Evolutionary conservation across 2,797 vertebrate genomes (phyloP), one percentile per base, ranked within the genome.

Genomic region (Rhyacichthys aspro): DNA sequence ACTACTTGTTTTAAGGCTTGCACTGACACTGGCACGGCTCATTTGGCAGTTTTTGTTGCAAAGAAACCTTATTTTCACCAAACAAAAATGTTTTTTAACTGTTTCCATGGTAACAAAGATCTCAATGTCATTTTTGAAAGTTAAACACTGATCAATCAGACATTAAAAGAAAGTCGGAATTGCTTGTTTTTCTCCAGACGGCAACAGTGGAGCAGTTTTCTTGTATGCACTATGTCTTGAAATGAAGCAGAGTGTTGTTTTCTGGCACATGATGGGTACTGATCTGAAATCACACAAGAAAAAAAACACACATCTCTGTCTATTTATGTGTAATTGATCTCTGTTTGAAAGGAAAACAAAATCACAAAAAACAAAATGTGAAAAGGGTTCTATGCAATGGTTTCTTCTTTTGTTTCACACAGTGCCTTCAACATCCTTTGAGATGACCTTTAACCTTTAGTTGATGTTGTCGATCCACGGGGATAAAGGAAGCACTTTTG

Each of bases 401-500:
- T 72, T 80, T 75, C 73, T 81, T 82, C 59, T 84, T 59, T 54
- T 79, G 53, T 11, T 5, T 23, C 66, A 53, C 34, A 39, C 46
- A 57, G 88, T 91, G 90, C 90, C 90, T 91, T 92, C 76, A 82
- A 44, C 56, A 6, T 70, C 74, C 63, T 69, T 48, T 34, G 46
- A 72, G 56, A 53, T 72, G 78, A 83, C 79, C 77, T 84, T 76
- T 81, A 69, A 87, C 70, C 79, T 65, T 67, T 42, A 23, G 74
- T 50, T 70, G 78, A 72, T 63, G 23, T 70, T 49, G 36, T 17
- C 45, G 41, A 43, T 78, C 68, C 76, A 64, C 2, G 81, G 85
- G 82, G 71, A 76, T 77, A 74, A 85, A 82, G 75, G 77, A 87
- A 87, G 88, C 88, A 88, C 87, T 89, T 90, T 90, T 77, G 43